Evolutionary conservation across 2,113 vertebrate species (phyloP), one percentile per base, ranked within the genome.

Genomic region (Hassar affinis): DNA sequence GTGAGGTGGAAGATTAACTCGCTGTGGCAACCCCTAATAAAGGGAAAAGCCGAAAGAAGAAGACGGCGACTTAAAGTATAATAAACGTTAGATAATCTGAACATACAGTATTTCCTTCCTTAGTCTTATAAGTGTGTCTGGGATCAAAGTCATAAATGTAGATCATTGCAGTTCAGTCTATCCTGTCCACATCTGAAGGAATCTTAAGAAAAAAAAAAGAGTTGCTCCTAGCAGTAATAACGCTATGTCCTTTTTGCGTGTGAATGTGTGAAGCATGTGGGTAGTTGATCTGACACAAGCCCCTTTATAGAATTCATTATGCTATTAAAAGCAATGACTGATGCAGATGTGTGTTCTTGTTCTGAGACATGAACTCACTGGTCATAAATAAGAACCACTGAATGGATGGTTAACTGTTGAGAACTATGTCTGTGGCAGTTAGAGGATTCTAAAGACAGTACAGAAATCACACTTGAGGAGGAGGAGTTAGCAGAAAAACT

Each of bases 401-500:
- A 25, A 20, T 54, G 52, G 27, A 68, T 30, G 56, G 22, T 59
- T 45, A 38, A 22, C 35, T 79, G 27, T 62, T 17, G 27, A 80
- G 18, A 30, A n/a, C 35, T 80, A 11, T 72, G 51, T 80, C 49
- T 56, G 71, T 25, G 0, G 22, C 89, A 96, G 95, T 90, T 94
- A 92, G 94, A 95, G 91, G 94, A 94, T 47, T 89, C 94, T 0
- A 91, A 95, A 92, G 84, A 94, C 54, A 85, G 89, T 4, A 92
- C 91, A 84, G 92, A 94, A 51, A 93, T 95, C 42, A 94, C 94
- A 15, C 92, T 92, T 83, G 97, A 99, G 89, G 97, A 98, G 45
- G 97, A 98, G 83, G 94, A 96, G 89, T 85, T 95, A 64, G 95
- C 94, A 91, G 96, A 98, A 88, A 98, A 98, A 90, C 92, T 98